phyloP scores from a whole-genome alignment of 2,797 vertebrate species.

The Chaetophractus vellerosus region DNA sequence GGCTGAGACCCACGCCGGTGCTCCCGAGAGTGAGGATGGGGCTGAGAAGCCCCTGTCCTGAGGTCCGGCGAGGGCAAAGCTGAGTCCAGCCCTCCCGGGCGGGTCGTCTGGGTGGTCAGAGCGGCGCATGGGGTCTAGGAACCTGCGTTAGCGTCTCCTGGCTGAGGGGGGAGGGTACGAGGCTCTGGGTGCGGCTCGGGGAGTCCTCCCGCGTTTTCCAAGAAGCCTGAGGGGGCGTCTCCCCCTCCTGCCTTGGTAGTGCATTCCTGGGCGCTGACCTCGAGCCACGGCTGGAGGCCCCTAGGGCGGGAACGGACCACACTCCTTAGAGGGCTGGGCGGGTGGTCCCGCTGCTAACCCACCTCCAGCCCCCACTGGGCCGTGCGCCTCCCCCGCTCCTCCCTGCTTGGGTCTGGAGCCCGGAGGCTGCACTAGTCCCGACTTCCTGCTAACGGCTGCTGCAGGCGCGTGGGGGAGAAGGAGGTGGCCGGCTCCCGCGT shows the following conservation, averaged over 20 bases:
- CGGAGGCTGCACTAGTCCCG: neutral
- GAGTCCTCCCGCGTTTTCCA: rapidly evolving
- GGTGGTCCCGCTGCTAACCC: neutral
- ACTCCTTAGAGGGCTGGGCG: neutral
- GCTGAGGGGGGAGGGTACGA: neutral
- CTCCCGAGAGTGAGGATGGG: neutral
- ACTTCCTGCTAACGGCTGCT: neutral
- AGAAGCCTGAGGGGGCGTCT: neutral
- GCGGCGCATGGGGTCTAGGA: neutral
- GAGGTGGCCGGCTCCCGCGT: neutral
- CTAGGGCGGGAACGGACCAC: neutral
- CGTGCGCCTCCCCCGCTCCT: too few relatives aligned
- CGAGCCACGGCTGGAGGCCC: neutral
- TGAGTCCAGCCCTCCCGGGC: neutral
- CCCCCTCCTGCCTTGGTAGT: neutral
- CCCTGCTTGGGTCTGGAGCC: neutral
- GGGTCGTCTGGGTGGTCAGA: neutral
- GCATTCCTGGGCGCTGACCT: constrained; percentile 76
- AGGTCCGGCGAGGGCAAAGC: too few relatives aligned
- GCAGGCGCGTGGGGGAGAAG: neutral
- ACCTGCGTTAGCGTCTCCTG: neutral
- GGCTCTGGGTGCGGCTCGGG: neutral
- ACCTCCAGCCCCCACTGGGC: too few relatives aligned
- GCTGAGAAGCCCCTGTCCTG: neutral
- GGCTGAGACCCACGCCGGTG: neutral